phyloP scores from a whole-genome alignment of 2,113 vertebrate species.

The Corythoichthys haematopterus region DNA sequence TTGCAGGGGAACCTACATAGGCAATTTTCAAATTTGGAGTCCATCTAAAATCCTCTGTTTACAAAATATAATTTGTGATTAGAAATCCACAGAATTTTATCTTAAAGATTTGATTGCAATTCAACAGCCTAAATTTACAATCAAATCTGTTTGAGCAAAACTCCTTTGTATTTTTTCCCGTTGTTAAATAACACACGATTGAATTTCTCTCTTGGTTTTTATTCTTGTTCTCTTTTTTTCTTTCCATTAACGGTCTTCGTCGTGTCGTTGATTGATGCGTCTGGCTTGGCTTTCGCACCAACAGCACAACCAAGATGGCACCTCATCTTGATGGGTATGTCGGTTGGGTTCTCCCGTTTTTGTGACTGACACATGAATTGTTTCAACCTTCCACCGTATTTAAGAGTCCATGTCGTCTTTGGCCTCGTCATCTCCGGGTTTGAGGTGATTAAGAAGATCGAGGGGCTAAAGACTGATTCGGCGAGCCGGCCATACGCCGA shows the following conservation, averaged over 20 bases:
- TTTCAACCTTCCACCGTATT: constrained; percentile 23
- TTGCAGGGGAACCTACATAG: constrained; percentile 5
- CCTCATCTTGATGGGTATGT: constrained; percentile 93
- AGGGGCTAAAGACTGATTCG: constrained; percentile 92
- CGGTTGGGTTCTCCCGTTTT: background rate
- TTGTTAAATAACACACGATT: constrained; percentile 24
- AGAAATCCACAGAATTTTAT: background rate
- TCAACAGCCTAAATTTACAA: constrained; percentile 10
- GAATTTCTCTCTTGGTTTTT: constrained; percentile 55
- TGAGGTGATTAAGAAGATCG: constrained; percentile 94
- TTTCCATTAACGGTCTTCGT: constrained; percentile 37
- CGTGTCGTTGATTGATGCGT: constrained; percentile 31
- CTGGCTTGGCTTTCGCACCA: constrained; percentile 59
- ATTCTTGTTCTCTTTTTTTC: constrained; percentile 47
- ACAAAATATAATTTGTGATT: background rate
- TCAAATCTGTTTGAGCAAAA: constrained; percentile 19
- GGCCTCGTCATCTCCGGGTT: constrained; percentile 95
- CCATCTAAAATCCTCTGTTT: background rate
- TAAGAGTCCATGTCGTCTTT: constrained; percentile 95
- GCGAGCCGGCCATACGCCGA: constrained; percentile 95
- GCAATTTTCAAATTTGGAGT: background rate
- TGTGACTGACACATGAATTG: background rate
- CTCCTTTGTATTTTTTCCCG: constrained; percentile 11
- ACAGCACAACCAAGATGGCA: constrained; percentile 93
- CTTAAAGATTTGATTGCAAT: constrained; percentile 12